Conservation (phyloP, 2,113 vertebrate genomes). For the Synodontis membranacea region DNA sequence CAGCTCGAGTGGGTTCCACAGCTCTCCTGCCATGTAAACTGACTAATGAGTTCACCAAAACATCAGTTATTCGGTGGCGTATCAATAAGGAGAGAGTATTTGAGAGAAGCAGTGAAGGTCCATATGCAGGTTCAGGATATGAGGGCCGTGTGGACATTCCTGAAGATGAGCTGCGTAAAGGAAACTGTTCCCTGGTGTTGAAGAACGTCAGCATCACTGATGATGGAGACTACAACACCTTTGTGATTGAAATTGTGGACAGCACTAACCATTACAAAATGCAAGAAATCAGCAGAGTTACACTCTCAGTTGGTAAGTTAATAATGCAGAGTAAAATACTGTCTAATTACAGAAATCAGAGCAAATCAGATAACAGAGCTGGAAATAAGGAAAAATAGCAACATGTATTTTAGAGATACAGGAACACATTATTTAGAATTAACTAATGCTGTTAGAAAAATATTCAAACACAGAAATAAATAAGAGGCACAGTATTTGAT, state of each 20-base stretch:
- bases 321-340: neutral
- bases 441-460: neutral
- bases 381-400: neutral
- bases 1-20: no score
- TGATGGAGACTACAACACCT: neutral
- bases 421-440: neutral
- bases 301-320: neutral
- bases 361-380: neutral
- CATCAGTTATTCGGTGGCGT: no score
- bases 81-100: no score
- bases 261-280: rapidly evolving
- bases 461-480: neutral
- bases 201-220: neutral
- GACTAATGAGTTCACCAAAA: no score
- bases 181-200: no score
- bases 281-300: neutral
- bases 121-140: neutral
- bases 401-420: neutral
- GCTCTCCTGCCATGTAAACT: no score
- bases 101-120: neutral
- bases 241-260: neutral
- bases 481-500: no score
- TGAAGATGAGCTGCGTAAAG: no score
- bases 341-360: neutral
- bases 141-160: no score